Evolutionary conservation across 2,888 invertebrate species (phyloP).

Genomic region (Leptopterna dolabrata): DNA sequence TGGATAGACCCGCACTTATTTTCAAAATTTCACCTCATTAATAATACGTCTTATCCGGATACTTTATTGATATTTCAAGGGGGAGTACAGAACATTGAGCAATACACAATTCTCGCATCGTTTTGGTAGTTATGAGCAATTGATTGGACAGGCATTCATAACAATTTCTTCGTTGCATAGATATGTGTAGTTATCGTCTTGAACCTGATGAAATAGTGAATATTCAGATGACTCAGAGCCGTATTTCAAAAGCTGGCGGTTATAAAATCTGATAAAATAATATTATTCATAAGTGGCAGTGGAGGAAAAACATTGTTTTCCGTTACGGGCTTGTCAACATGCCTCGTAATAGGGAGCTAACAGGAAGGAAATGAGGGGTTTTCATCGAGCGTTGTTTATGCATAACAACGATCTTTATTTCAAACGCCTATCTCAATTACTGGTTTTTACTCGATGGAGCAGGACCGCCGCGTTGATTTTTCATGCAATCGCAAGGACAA

Average conservation of each 20-base stretch:
- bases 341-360: background rate
- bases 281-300: background rate
- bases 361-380: background rate
- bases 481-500: background rate
- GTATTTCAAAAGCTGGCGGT: background rate
- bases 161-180: too few species aligned
- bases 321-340: background rate
- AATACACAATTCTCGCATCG: too few species aligned
- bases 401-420: constrained; percentile 10
- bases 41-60: too few species aligned
- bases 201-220: background rate
- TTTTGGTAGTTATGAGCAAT: too few species aligned
- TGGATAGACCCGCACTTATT: too few species aligned
- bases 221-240: background rate
- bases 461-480: background rate
- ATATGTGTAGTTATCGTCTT: too few species aligned
- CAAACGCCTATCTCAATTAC: background rate
- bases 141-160: too few species aligned
- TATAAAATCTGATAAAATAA: background rate
- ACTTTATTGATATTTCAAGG: too few species aligned
- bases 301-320: background rate
- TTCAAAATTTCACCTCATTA: too few species aligned
- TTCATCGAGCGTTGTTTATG: background rate
- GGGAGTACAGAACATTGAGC: too few species aligned
- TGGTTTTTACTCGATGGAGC: background rate